A percentile compares a stretch with the other conserved stretches of the same genome.
Evolutionary conservation across 2,797 vertebrate species (phyloP).

Genomic region (Darevskia mixta): DNA sequence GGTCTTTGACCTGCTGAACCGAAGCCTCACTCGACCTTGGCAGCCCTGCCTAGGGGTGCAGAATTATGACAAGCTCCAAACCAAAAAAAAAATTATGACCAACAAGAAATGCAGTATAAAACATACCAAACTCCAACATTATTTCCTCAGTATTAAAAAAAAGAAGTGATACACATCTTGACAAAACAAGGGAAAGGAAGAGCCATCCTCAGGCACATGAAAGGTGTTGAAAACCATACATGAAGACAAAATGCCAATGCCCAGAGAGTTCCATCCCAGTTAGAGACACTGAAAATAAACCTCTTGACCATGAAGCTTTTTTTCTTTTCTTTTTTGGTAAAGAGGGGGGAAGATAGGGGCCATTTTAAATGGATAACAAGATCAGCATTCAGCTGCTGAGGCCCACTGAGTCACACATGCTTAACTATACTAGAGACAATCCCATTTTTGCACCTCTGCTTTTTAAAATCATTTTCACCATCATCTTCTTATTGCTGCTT

Average conservation of each 20-base stretch:
- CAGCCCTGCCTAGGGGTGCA: no score
- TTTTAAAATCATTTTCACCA: not conserved
- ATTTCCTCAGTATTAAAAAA: not conserved
- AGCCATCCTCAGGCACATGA: fast-evolving
- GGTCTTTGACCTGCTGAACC: not conserved
- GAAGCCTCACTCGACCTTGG: not conserved
- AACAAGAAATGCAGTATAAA: not conserved
- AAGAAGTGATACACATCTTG: fast-evolving
- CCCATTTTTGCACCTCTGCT: not conserved
- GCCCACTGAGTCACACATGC: not conserved
- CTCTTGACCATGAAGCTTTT: not conserved
- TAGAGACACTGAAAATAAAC: not conserved
- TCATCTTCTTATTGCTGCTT: not conserved
- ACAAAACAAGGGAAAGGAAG: fast-evolving
- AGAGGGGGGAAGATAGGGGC: not conserved
- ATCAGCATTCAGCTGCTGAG: not conserved
- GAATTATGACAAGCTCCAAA: not conserved
- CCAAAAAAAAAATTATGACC: not conserved
- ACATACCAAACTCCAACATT: not conserved
- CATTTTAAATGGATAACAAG: not conserved
- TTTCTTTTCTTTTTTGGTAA: not conserved
- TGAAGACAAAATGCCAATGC: fast-evolving
- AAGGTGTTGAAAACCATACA: fast-evolving
- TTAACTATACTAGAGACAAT: not conserved
- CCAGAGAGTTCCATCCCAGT: not conserved